Base-by-base conservation (phyloP, 1,140 invertebrate species). In the Hycleus cichorii region DNA sequence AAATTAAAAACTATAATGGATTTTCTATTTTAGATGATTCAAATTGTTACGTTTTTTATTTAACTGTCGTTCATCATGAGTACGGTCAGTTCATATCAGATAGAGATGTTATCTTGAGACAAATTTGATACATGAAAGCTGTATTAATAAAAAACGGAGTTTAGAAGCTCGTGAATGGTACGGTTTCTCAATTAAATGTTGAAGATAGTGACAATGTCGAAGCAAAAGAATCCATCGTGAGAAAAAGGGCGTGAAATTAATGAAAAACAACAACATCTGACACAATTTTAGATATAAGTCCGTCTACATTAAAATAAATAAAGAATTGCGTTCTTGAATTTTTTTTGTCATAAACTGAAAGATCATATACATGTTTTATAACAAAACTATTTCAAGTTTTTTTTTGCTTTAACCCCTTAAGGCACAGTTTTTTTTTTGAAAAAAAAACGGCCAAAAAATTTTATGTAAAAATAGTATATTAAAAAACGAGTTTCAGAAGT, bases 51-150 rank as follows among this genome's bases (percentile, higher is more conserved):
- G 27, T 32, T 12, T 0, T 12, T 12, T 12, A 7, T 32, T 32
- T 32, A 32, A 2, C 7, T 32, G 27, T 32, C 7, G 27, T 32
- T 32, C 27, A 7, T 7, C 27, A 32, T 32, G 27, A 32, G 27
- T 32, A 7, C 7, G 27, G 7, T 7, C 4, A 32, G 7, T 32
- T 11, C 40, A 10, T 11, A 42, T 42, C 5, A 2, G 9, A 63
- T 65, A 11, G 54, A 64, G 9, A 43, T 39, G 18, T 43, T 65
- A 32, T 27, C 12, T 27, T 47, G 32, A 27, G 49, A 60, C 1
- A 64, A 65, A 48, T 63, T 53, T 44, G 60, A 63, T 32, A 65
- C 63, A 50, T 60, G 0, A 55, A 67, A 43, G 63, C 65, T 1
- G 27, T 64, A 25, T 45, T 67, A 8, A 55, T 60, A 1, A 65